Evolutionary conservation across 2,113 vertebrate species (phyloP).

Genomic region (Eudyptes chrysolophus): DNA sequence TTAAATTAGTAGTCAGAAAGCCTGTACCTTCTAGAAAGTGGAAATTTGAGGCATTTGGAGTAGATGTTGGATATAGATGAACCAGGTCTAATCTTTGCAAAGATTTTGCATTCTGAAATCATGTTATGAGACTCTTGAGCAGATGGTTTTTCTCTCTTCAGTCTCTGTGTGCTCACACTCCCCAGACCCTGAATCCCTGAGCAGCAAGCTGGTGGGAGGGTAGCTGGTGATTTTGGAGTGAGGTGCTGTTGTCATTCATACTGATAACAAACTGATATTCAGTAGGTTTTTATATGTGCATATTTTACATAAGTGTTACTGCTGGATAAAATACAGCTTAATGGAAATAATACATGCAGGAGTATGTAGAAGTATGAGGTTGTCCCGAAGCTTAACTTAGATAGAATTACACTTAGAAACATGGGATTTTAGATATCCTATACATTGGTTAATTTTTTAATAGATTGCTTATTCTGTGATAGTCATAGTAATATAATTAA

Average conservation of each 20-base stretch:
- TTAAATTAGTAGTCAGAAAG: background rate
- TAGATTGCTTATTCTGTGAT: background rate
- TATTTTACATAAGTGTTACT: background rate
- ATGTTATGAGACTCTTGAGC: background rate
- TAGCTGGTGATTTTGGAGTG: background rate
- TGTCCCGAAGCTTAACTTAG: background rate
- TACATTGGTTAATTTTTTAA: background rate
- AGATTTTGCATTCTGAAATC: background rate
- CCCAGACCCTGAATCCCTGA: background rate
- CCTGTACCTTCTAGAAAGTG: background rate
- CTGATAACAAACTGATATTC: background rate
- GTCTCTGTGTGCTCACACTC: background rate
- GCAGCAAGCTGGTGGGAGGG: background rate
- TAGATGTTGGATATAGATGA: background rate
- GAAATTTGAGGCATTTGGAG: background rate
- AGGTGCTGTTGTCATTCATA: background rate
- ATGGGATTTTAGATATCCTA: background rate
- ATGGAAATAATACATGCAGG: background rate
- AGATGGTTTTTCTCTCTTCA: fast-evolving
- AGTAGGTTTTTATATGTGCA: background rate
- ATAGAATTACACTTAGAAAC: background rate
- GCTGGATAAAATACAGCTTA: background rate
- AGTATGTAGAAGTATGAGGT: background rate
- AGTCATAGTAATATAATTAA: background rate
- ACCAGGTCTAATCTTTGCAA: background rate